phyloP scores from a whole-genome alignment of 2,113 vertebrate species.

The Thamnaconus septentrionalis region DNA sequence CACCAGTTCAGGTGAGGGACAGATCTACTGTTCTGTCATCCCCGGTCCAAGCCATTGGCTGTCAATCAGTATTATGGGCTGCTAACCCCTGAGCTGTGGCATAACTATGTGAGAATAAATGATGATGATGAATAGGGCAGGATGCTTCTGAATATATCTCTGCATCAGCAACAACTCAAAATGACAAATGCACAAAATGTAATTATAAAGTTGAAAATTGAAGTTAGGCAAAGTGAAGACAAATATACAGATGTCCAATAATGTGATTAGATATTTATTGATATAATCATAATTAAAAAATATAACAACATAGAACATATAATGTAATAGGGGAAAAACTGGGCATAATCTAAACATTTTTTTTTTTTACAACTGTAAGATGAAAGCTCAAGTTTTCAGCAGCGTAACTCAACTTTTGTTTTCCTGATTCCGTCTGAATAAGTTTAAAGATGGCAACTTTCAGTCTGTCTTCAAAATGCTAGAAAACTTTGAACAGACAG shows the following conservation, averaged over 20 bases:
- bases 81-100: slow-evolving; percentile 27
- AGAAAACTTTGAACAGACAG: slow-evolving; percentile 12
- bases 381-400: no score
- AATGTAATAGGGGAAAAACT: no score
- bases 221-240: not conserved
- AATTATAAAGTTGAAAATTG: not conserved
- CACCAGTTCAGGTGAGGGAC: slow-evolving; percentile 58
- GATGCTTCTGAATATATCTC: slow-evolving; percentile 19
- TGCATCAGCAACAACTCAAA: not conserved
- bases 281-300: no score
- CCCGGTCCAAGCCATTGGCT: slow-evolving; percentile 22
- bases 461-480: no score
- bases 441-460: no score
- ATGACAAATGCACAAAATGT: not conserved
- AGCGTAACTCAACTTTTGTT: no score
- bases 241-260: not conserved
- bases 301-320: no score
- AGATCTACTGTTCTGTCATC: slow-evolving; percentile 38
- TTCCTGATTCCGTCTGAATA: no score
- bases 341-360: no score
- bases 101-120: slow-evolving; percentile 41
- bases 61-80: slow-evolving; percentile 61
- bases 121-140: slow-evolving; percentile 11
- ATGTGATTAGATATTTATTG: no score
- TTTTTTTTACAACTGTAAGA: no score